phyloP scores from a whole-genome alignment of 2,113 vertebrate species.

The Oenanthe melanoleuca region DNA sequence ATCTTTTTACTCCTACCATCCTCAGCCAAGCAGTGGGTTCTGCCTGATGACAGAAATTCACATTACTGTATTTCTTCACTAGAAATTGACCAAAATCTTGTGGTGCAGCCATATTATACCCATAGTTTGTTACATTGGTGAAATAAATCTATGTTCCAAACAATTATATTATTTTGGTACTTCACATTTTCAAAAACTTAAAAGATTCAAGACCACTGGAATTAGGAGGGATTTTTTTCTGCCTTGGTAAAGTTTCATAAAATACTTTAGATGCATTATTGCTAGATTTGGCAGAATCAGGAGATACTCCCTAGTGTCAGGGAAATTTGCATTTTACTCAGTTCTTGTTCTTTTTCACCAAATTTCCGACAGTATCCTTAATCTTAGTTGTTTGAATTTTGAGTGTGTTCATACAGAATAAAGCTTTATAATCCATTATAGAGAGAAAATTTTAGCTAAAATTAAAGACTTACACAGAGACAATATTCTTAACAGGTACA shows the following conservation, averaged over 20 bases:
- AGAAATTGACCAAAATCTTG: not conserved
- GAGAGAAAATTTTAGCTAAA: not conserved
- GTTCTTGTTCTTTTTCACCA: not conserved
- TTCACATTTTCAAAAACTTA: not conserved
- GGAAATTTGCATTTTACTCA: not conserved
- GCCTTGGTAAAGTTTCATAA: not conserved
- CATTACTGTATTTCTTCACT: not conserved
- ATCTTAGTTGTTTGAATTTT: not conserved
- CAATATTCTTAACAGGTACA: not conserved
- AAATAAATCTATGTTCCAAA: not conserved
- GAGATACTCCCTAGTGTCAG: not conserved
- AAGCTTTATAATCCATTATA: not conserved
- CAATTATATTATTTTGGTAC: not conserved
- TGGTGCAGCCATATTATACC: not conserved
- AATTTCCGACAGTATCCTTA: not conserved
- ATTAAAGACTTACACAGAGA: not conserved
- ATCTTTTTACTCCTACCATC: not conserved
- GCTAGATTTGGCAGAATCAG: not conserved
- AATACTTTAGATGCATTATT: not conserved
- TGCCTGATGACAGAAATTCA: not conserved
- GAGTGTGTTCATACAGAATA: not conserved
- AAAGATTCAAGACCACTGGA: not conserved
- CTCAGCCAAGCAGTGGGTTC: not conserved
- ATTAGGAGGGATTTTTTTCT: not conserved
- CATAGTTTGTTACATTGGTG: not conserved